Evolutionary conservation across 2,888 invertebrate genomes (phyloP).

Genomic region (Lacanobia oleracea): DNA sequence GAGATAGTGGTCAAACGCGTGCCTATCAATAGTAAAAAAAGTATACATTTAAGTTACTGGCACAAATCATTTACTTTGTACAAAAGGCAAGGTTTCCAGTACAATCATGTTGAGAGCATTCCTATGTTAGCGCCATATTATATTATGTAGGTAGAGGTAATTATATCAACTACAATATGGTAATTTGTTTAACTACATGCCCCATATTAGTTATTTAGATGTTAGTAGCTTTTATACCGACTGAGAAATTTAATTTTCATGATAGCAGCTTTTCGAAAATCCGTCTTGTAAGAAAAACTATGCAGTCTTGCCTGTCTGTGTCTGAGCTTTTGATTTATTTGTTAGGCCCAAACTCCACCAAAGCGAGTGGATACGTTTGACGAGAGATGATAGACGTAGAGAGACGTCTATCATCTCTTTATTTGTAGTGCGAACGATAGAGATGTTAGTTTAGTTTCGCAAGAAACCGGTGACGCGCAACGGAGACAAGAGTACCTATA

Average conservation of each 20-base stretch:
- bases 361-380: neutral
- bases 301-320: neutral
- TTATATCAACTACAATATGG: constrained; percentile 10
- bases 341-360: neutral
- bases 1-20: no score
- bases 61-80: constrained; percentile 51
- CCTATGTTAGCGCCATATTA: constrained; percentile 54
- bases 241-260: constrained; percentile 22
- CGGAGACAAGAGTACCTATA: no score
- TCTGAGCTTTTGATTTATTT: neutral
- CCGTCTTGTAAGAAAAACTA: neutral
- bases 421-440: neutral
- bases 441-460: neutral
- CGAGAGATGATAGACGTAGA: no score
- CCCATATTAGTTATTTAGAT: constrained; percentile 8
- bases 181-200: constrained; percentile 17
- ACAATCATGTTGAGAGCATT: constrained; percentile 40
- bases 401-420: no score
- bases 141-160: constrained; percentile 41
- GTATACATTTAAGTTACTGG: constrained; percentile 20
- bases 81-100: constrained; percentile 29
- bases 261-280: constrained; percentile 21
- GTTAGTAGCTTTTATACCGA: constrained; percentile 45
- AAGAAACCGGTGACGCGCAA: no score
- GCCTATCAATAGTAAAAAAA: no score